Percentiles rank a stretch among this genome's conserved stretches.
Evolutionary conservation across 2,888 invertebrate species (phyloP).

Genomic region (Horisme vitalbata): DNA sequence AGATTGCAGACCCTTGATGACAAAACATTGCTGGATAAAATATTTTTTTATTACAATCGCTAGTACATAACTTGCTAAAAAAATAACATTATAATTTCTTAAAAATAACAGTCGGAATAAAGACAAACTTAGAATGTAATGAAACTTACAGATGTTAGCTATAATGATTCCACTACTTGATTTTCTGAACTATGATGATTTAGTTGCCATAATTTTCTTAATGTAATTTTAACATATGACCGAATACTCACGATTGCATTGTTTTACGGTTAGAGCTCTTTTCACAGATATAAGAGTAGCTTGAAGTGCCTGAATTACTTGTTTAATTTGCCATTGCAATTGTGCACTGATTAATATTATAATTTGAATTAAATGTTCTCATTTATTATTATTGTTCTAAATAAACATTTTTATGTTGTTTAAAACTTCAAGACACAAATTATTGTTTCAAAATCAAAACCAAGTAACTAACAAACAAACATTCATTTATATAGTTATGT

Average conservation of each 20-base stretch:
- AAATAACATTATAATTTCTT: conserved; percentile 18
- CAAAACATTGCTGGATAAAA: conserved; percentile 11
- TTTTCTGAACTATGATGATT: background rate
- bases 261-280: conserved; percentile 73
- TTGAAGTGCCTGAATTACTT: conserved; percentile 72
- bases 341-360: too few relatives aligned
- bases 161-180: too few relatives aligned
- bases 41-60: background rate
- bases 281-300: conserved; percentile 79
- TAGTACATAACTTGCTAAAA: conserved; percentile 15
- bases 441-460: too few relatives aligned
- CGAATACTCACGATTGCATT: conserved; percentile 81
- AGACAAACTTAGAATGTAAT: conserved; percentile 11
- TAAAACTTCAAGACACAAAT: too few relatives aligned
- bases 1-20: conserved; percentile 2
- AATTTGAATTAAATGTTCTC: too few relatives aligned
- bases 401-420: too few relatives aligned
- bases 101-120: conserved; percentile 31
- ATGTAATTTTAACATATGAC: too few relatives aligned
- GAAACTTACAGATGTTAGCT: background rate
- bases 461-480: too few relatives aligned
- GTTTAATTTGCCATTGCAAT: conserved; percentile 67
- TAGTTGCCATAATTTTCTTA: conserved; percentile 20
- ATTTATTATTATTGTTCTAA: too few relatives aligned
- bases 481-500: too few relatives aligned